Percentiles rank a stretch among this genome's conserved stretches.
phyloP scores from a whole-genome alignment of 2,113 vertebrate species.

The Orycteropus afer region DNA sequence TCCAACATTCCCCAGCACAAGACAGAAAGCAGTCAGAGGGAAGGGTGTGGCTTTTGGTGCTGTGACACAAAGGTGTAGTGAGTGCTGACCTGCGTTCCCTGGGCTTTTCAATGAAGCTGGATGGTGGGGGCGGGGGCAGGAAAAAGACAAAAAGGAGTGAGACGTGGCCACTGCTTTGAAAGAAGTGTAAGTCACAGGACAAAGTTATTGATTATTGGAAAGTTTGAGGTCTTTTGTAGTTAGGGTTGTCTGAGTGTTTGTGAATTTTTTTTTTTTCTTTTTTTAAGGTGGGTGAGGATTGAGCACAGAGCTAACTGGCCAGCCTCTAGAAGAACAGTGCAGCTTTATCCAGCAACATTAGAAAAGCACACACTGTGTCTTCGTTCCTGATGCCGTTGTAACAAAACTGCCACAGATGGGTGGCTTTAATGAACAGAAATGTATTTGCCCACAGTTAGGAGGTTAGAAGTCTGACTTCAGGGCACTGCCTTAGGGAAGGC shows the following conservation, averaged over 20 bases:
- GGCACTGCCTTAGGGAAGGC: neutral
- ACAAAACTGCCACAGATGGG: neutral
- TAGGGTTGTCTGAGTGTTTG: neutral
- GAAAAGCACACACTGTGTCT: neutral
- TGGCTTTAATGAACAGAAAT: neutral
- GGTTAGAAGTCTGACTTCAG: neutral
- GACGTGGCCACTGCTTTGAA: neutral
- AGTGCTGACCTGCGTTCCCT: neutral
- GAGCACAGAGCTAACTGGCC: neutral
- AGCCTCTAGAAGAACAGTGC: accelerated
- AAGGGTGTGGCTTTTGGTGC: neutral
- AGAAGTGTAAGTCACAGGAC: neutral
- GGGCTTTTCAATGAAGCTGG: neutral
- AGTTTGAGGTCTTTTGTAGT: neutral
- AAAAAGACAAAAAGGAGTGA: neutral
- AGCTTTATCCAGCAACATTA: neutral
- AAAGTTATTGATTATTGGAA: too few relatives aligned
- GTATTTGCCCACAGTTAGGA: neutral
- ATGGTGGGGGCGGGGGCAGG: neutral
- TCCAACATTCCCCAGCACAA: neutral
- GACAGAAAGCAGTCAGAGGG: neutral
- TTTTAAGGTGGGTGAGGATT: neutral
- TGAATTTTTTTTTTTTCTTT: too few relatives aligned
- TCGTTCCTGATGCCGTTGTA: neutral
- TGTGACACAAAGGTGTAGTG: neutral